Percentiles rank a stretch among this genome's conserved stretches.
These are phyloP conservation scores for Rotaria macrura DNA, from an alignment of 2,888 invertebrate genomes.

Conservation along the genomic window DNA sequence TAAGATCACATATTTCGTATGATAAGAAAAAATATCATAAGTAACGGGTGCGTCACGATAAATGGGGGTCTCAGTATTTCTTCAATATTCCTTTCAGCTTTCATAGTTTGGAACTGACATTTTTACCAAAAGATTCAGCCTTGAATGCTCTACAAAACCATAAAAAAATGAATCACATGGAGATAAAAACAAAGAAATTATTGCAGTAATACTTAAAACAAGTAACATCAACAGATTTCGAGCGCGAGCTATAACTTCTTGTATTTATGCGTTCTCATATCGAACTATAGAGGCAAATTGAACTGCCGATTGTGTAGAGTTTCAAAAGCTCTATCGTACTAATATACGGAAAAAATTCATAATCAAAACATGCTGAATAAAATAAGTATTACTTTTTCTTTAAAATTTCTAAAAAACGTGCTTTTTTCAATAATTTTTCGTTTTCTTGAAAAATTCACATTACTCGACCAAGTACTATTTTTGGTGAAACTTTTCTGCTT, in stretches of 20 bases:
- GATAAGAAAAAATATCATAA: too few species aligned
- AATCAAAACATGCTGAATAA: too few species aligned
- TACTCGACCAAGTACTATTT: too few species aligned
- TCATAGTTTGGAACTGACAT: not conserved
- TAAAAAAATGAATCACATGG: not conserved
- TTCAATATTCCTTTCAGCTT: not conserved
- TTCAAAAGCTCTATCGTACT: too few species aligned
- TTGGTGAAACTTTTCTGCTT: too few species aligned
- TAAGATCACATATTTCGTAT: too few species aligned
- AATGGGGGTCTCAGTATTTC: not conserved
- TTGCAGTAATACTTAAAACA: not conserved
- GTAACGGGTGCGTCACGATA: not conserved
- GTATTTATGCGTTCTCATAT: not conserved
- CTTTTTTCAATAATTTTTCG: too few species aligned
- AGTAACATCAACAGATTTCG: not conserved
- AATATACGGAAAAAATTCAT: too few species aligned
- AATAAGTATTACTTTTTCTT: too few species aligned
- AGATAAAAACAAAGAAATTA: not conserved
- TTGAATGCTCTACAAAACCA: not conserved
- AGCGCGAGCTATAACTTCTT: not conserved
- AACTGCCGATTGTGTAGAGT: too few species aligned
- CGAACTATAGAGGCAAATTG: not conserved
- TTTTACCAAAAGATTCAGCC: not conserved
- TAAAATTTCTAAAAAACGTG: too few species aligned
- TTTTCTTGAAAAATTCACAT: too few species aligned